Base-by-base conservation (phyloP, 2,113 vertebrate genomes). In the Rhinoptilus africanus region DNA sequence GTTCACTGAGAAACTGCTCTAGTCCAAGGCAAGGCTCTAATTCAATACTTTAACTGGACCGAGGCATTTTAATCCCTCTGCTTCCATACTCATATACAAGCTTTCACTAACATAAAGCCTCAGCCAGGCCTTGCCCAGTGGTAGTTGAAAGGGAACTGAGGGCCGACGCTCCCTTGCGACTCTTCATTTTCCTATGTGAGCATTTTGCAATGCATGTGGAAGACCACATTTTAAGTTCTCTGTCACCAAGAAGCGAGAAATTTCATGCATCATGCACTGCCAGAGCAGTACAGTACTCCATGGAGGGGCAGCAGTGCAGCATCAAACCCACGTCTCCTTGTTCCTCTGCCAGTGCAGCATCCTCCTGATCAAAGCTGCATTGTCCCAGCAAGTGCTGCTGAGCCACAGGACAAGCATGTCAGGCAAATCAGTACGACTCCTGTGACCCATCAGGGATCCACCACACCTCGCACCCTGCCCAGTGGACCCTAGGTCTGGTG, bases 351-450 rank as follows among this genome's bases (percentile, higher is more conserved):
- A 56, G 41, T 0, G 0, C 30, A 69, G 16, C 50, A 71, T 68
- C 50, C 45, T 66, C 15, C 60, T 60, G 60, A 60, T 89, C 48
- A 62, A 73, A 96, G 57, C 30, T 6, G 5, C 8, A 0, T 13
- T 39, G 51, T 71, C 57, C 11, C 16, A 37, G 22, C 0, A 7
- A 60, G 34, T 34, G 47, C 27, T 2, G 5, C 73, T 66, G 30
- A 19, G n/a, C 23, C 71, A 23, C 0, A 0, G n/a, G 28, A 43
- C 12, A 19, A 64, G 21, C 4, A 8, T 3, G 9, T 35, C 14
- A 21, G 45, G 35, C 37, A 75, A 26, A 21, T 12, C 26, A 64
- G 10, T 0, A 0, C 0, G 1, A 28, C 13, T 23, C 6, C 30
- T 6, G 9, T 41, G 83, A 59, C 64, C 75, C 14, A 5, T 41